A percentile compares a stretch with the other conserved stretches of the same genome.
phyloP scores from a whole-genome alignment of 2,888 invertebrate species.

The Apamea epomidion region DNA sequence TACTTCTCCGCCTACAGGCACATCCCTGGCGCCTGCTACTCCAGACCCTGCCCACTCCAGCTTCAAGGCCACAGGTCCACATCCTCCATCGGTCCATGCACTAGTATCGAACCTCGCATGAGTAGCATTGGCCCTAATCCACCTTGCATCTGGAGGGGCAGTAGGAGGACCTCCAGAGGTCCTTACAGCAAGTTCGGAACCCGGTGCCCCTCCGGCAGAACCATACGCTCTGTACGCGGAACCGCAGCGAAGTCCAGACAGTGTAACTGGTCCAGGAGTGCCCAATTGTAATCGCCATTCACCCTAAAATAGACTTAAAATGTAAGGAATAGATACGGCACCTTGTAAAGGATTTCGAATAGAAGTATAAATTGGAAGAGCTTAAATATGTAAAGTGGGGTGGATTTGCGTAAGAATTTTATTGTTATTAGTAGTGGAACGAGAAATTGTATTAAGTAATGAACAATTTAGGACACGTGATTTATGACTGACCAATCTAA shows the following conservation, averaged over 20 bases:
- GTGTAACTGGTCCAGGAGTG: constrained; percentile 87
- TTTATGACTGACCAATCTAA: background rate
- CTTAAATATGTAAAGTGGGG: background rate
- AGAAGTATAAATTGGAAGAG: background rate
- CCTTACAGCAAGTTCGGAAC: constrained; percentile 93
- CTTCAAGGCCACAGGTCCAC: constrained; percentile 95
- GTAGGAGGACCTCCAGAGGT: constrained; percentile 93
- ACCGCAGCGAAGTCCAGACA: constrained; percentile 95
- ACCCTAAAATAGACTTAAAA: constrained; percentile 87
- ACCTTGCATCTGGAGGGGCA: constrained; percentile 93
- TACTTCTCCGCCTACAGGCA: constrained; percentile 86
- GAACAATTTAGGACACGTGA: background rate
- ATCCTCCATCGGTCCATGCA: constrained; percentile 96
- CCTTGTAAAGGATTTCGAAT: constrained; percentile 7
- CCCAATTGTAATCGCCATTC: constrained; percentile 91
- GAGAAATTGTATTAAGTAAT: background rate
- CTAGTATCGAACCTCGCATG: constrained; percentile 94
- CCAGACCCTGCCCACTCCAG: constrained; percentile 92
- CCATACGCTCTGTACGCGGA: constrained; percentile 95
- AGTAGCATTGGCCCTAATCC: constrained; percentile 95
- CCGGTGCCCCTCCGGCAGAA: constrained; percentile 94
- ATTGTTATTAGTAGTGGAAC: background rate
- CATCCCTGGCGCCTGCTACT: constrained; percentile 86
- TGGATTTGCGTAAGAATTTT: background rate
- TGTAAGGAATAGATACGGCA: constrained; percentile 29